Evolutionary conservation across 2,888 invertebrate species (phyloP).

Genomic region (Philereme vetulata): DNA sequence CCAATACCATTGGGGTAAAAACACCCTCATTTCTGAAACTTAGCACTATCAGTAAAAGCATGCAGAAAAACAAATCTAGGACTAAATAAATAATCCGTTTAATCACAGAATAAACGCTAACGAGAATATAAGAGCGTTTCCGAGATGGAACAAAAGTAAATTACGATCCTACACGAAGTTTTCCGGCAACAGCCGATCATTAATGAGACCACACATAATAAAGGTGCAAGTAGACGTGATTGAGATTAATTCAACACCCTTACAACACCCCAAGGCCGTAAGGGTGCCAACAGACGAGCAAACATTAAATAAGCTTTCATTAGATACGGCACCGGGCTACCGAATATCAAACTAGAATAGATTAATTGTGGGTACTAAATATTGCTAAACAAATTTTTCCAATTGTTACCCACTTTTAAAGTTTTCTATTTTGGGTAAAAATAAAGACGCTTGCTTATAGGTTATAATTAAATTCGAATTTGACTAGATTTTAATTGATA

Average conservation of each 20-base stretch:
- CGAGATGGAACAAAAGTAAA: conserved; percentile 26
- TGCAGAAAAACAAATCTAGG: too few species aligned
- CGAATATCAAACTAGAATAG: too few species aligned
- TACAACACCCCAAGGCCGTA: background rate
- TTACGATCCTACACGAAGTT: conserved; percentile 20
- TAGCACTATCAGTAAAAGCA: too few species aligned
- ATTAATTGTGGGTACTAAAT: too few species aligned
- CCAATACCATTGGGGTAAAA: too few species aligned
- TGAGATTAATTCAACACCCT: conserved; percentile 20
- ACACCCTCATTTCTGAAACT: too few species aligned
- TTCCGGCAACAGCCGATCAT: conserved; percentile 17
- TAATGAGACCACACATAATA: conserved; percentile 23
- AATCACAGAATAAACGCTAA: conserved; percentile 8
- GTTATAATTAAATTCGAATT: too few species aligned
- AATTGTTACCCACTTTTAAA: too few species aligned
- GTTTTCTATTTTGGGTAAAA: too few species aligned
- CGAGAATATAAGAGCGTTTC: conserved; percentile 15
- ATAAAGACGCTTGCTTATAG: too few species aligned
- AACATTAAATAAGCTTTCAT: background rate
- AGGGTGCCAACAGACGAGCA: conserved; percentile 4
- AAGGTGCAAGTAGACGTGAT: conserved; percentile 24
- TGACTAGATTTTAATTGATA: too few species aligned
- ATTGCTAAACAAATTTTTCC: too few species aligned
- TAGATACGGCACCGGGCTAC: background rate
- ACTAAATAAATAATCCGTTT: conserved; percentile 5